Evolutionary conservation across 2,797 vertebrate genomes (phyloP), one percentile per base, ranked within the genome.

Genomic region (Phylloscopus collybita): DNA sequence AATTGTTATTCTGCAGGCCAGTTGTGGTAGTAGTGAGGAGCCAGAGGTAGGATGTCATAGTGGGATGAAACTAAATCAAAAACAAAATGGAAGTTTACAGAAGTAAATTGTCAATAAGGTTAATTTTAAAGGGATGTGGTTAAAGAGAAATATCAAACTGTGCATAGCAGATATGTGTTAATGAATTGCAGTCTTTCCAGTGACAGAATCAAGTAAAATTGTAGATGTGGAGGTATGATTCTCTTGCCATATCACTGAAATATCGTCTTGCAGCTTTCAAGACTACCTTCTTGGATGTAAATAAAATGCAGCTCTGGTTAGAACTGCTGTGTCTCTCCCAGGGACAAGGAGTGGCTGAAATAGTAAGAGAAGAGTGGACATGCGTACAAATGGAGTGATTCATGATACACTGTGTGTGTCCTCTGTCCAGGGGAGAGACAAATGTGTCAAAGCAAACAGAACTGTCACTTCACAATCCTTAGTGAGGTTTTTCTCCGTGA

Each of bases 101-200:
- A 86, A 95, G 44, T 36, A 71, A 80, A 49, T 53, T 86, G 79
- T 92, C 69, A 79, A 21, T 75, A 91, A 79, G 17, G 38, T 72
- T 81, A 60, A 49, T 71, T 92, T 95, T 82, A 81, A 94, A 86
- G 73, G 79, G 36, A 49, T 62, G 19, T 78, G n/a, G 65, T 91
- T 94, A 78, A 87, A 92, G 42, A 87, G 81, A 95, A 86, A 75
- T 92, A 86, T 38, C 92, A 70, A 83, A 80, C 29, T n/a, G 25
- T 88, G 88, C 70, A 51, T 62, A 59, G 67, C 64, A 93, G 69
- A 88, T 47, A 57, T 87, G 10, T 32, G 27, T 81, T 89, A 83
- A 88, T 74, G 72, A 75, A 53, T 88, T 88, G 34, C 62, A 69
- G 54, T 82, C 62, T 92, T 91, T 79, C 34, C 29, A 80, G 14